These are phyloP conservation scores for Microtus ochrogaster DNA, from an alignment of 2,113 vertebrate genomes.

Conservation along the genomic window DNA sequence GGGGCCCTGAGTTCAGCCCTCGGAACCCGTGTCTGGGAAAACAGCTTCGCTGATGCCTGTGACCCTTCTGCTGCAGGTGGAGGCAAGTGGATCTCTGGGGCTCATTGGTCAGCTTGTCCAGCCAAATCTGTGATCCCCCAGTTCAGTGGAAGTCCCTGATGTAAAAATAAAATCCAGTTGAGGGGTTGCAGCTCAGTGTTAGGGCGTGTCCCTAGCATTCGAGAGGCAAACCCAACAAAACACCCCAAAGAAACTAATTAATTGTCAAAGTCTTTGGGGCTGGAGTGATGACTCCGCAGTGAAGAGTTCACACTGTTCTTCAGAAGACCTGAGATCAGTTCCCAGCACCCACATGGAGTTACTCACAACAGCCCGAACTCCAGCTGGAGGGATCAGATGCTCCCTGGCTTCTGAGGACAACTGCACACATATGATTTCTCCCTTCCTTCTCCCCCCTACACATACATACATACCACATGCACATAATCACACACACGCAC, in stretches of 20 bases:
- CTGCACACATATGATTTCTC: too few relatives aligned
- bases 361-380: not conserved
- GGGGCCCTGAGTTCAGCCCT: not conserved
- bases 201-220: too few relatives aligned
- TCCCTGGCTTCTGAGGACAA: not conserved
- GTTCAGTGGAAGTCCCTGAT: not conserved
- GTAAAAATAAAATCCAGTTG: not conserved
- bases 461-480: not conserved
- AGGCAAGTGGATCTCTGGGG: not conserved
- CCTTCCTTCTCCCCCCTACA: not conserved
- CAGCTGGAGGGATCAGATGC: not conserved
- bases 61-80: not conserved
- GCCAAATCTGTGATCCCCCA: not conserved
- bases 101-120: not conserved
- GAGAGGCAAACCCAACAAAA: not conserved
- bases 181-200: too few relatives aligned
- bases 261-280: not conserved
- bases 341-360: not conserved
- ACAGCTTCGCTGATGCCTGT: not conserved
- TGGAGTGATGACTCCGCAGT: not conserved
- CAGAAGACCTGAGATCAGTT: not conserved
- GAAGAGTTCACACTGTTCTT: not conserved
- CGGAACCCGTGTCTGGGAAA: not conserved
- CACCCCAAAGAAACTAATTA: not conserved
- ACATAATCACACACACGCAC: not conserved